Evolutionary conservation across 1,140 invertebrate genomes (phyloP), one percentile per base, ranked within the genome.

Genomic region (Zaprionus tsacasi): DNA sequence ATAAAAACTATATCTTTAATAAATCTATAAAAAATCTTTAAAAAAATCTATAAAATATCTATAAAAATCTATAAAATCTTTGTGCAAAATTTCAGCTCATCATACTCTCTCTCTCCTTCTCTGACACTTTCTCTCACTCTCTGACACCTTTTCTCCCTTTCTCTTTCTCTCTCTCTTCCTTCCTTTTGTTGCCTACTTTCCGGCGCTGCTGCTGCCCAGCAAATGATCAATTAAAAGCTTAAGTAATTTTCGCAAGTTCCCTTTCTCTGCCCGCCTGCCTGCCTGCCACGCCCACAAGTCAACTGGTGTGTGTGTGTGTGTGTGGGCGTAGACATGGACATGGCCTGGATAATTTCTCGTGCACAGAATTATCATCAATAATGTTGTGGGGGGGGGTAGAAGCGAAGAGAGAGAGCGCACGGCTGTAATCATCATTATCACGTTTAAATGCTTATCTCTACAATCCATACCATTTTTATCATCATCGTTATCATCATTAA

Each of bases 221-320:
- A 70, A 58, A 45, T 57, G 60, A 57, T 50, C 60, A 70, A 64
- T 70, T 70, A 70, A 58, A 30, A 56, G 40, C 60, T 70, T 50
- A 50, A 48, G 60, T 48, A 56, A 63, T 48, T 43, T 36, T 45
- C 40, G 40, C 40, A 45, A 45, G 40, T 6, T 55, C 21, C 11
- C 5, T 7, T 7, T 35, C 33, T 10, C 6, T 55, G 15, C 36
- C 50, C 58, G 15, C 52, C 61, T 21, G 33, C 21, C 21, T 11
- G 15, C 17, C 45, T 5, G 55, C n/a, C 50, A 21, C 33, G 55
- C 55, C 55, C 33, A 57, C 55, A 12, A 57, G 15, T 12, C 30
- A 50, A 12, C 21, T 21, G 21, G 21, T 21, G 0, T 48, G 43
- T 50, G 17, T 12, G 45, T 50, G 17, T 50, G 45, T 45, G 40